Evolutionary conservation across 2,797 vertebrate genomes (phyloP).

Genomic region (Eremophila alpestris): DNA sequence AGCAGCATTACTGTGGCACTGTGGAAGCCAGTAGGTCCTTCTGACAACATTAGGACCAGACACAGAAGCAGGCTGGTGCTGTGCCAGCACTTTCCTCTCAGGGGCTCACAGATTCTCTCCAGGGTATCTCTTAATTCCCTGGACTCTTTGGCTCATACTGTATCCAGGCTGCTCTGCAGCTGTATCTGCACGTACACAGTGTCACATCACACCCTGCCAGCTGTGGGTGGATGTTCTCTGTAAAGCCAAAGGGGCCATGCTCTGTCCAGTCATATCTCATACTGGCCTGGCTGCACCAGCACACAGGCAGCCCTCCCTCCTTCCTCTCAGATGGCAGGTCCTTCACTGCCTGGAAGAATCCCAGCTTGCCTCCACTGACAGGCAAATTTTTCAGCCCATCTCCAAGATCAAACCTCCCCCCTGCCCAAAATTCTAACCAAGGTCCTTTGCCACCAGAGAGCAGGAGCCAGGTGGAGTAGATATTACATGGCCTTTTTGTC

Average conservation of each 20-base stretch:
- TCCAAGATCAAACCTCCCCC: neutral
- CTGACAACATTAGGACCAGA: constrained; percentile 18
- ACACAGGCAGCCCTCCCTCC: neutral
- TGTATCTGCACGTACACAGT: neutral
- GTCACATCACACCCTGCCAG: neutral
- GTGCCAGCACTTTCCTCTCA: neutral
- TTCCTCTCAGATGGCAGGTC: neutral
- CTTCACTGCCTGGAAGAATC: neutral
- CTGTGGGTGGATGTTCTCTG: neutral
- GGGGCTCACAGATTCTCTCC: neutral
- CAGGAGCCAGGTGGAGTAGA: neutral
- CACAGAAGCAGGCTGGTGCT: neutral
- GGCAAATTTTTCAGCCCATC: neutral
- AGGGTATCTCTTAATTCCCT: neutral
- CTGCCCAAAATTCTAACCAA: neutral
- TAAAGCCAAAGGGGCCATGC: accelerated
- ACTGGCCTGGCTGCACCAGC: neutral
- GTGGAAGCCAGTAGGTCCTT: neutral
- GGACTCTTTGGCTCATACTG: neutral
- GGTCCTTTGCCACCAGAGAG: neutral
- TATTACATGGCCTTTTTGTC: neutral
- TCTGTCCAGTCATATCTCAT: neutral
- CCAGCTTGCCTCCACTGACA: neutral
- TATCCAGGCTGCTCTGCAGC: neutral
- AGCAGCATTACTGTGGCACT: neutral